Conservation (phyloP, 2,113 vertebrate species). For the Lophura nycthemera region DNA sequence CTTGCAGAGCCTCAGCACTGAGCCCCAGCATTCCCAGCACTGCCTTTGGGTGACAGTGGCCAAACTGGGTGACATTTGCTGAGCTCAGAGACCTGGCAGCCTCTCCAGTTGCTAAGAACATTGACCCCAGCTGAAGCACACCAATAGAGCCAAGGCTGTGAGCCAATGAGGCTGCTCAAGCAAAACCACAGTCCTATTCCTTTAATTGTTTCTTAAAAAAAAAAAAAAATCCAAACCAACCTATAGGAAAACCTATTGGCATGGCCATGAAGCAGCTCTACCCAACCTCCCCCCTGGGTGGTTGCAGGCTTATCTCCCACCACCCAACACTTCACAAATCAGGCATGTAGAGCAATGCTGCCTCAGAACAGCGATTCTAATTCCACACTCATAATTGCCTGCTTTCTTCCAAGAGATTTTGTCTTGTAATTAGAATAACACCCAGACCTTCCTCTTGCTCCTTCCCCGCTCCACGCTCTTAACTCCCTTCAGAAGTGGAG, state of each 20-base stretch:
- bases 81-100: not conserved
- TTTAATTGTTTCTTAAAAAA: not conserved
- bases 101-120: not conserved
- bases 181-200: not conserved
- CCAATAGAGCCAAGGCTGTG: not conserved
- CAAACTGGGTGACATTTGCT: not conserved
- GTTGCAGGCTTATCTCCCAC: not conserved
- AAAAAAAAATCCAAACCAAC: not conserved
- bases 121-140: not conserved
- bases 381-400: conserved; percentile 7
- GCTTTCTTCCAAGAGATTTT: conserved; percentile 40
- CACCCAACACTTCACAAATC: not conserved
- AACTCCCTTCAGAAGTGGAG: not conserved
- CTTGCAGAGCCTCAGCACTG: not conserved
- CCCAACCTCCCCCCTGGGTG: not conserved
- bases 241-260: not conserved
- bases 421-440: conserved; percentile 50
- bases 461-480: not conserved
- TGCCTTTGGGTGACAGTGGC: not conserved
- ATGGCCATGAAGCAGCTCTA: not conserved
- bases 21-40: not conserved
- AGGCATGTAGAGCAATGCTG: not conserved
- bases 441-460: conserved; percentile 19
- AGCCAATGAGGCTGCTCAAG: not conserved
- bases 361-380: conserved; percentile 8